These are phyloP conservation scores for Chalcis sispes DNA, from an alignment of 2,888 invertebrate genomes.

Conservation along the genomic window DNA sequence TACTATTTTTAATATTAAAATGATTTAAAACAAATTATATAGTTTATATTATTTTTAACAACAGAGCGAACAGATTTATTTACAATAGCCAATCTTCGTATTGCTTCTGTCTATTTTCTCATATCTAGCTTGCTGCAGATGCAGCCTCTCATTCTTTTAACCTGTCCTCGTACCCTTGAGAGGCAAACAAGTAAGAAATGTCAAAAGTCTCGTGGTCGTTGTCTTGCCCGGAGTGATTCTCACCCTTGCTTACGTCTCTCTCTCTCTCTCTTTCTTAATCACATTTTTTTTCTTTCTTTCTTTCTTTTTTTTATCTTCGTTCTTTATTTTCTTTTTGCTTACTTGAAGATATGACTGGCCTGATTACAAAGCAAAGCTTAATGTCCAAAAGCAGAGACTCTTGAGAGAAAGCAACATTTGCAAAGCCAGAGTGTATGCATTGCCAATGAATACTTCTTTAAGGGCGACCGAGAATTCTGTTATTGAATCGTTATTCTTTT, in stretches of 20 bases:
- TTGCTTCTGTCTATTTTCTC: too few species aligned
- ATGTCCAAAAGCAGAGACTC: constrained; percentile 41
- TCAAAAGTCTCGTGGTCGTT: constrained; percentile 20
- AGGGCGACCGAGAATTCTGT: background rate
- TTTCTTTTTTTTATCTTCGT: background rate
- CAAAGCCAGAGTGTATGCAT: background rate
- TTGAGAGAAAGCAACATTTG: constrained; percentile 6
- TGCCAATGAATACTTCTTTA: constrained; percentile 4
- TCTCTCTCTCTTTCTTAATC: background rate
- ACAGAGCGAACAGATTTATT: too few species aligned
- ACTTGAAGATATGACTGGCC: constrained; percentile 26
- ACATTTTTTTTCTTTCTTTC: background rate
- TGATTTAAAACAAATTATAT: too few species aligned
- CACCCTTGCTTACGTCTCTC: background rate
- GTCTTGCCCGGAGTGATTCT: constrained; percentile 12
- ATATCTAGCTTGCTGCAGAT: too few species aligned
- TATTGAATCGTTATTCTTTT: background rate
- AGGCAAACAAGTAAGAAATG: constrained; percentile 15
- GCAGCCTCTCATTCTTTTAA: constrained; percentile 18
- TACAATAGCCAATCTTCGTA: too few species aligned
- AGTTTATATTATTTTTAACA: too few species aligned
- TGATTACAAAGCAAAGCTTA: constrained; percentile 12
- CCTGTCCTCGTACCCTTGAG: background rate
- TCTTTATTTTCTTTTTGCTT: background rate
- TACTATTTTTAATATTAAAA: too few species aligned